A percentile compares a stretch with the other conserved stretches of the same genome.
Conservation (phyloP, 2,888 invertebrate species). For the Chironomus tentans region DNA sequence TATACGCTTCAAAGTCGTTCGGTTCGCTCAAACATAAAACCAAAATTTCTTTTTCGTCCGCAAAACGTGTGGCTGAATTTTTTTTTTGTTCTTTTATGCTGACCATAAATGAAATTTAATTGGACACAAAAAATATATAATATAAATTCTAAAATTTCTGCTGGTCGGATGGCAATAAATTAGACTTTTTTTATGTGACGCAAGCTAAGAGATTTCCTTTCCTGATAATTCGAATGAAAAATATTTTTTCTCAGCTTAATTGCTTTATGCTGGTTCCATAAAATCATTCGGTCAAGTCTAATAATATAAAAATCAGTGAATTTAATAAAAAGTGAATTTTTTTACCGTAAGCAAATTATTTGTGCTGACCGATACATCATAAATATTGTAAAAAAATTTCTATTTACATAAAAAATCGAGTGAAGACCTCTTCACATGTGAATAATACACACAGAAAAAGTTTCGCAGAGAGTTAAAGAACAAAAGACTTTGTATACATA, state of each 20-base stretch:
- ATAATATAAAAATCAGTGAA: too few relatives aligned
- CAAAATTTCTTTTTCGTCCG: too few relatives aligned
- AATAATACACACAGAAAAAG: neutral
- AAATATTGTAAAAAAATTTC: neutral
- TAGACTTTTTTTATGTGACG: neutral
- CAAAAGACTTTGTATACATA: neutral
- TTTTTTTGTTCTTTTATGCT: neutral
- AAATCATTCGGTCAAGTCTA: too few relatives aligned
- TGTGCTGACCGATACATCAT: neutral
- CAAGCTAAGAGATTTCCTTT: too few relatives aligned
- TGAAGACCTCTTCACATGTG: neutral
- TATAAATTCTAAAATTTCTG: neutral
- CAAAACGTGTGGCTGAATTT: neutral
- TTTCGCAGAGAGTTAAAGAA: neutral
- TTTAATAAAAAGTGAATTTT: too few relatives aligned
- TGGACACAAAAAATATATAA: neutral
- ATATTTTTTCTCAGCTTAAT: too few relatives aligned
- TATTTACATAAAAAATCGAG: neutral
- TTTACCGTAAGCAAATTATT: neutral
- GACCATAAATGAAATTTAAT: neutral
- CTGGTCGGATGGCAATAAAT: neutral
- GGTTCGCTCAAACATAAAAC: neutral
- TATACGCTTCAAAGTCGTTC: neutral
- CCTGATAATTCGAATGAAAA: too few relatives aligned
- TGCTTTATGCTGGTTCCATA: too few relatives aligned